Conservation (phyloP, 37 sponge, comb jelly and placozoan species). For the Ephydatia muelleri region DNA sequence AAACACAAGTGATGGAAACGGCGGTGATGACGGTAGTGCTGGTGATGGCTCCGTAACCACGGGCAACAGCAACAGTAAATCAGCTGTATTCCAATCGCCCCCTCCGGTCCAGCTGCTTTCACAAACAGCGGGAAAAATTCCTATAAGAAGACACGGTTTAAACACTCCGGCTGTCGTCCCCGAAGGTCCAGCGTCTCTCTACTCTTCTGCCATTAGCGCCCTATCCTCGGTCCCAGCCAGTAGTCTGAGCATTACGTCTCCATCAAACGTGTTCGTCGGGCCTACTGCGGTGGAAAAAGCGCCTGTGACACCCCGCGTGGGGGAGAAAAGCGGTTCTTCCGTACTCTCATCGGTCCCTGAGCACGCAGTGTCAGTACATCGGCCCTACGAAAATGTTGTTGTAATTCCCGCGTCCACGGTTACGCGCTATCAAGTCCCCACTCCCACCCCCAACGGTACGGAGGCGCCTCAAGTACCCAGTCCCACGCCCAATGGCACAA, state of each 20-base stretch:
- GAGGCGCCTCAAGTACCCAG: too few relatives aligned
- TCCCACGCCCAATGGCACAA: too few relatives aligned
- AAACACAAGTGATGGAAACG: too few relatives aligned
- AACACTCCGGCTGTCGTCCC: too few relatives aligned
- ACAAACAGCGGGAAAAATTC: not conserved
- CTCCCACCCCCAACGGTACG: not conserved
- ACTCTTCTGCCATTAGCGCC: not conserved
- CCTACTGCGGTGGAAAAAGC: not conserved
- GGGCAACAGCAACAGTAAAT: not conserved
- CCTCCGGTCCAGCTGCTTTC: not conserved
- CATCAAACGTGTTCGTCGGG: not conserved
- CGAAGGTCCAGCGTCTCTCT: not conserved
- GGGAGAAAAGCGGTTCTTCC: not conserved
- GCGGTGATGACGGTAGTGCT: not conserved
- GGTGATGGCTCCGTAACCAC: not conserved
- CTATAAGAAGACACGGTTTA: not conserved
- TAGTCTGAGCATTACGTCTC: not conserved
- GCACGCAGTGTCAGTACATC: not conserved
- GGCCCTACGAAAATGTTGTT: not conserved
- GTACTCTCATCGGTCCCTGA: not conserved
- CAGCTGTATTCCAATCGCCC: not conserved
- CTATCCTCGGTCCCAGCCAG: not conserved
- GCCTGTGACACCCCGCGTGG: not conserved
- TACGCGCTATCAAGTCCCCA: not conserved
- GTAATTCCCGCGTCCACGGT: not conserved